A percentile compares a stretch with the other conserved stretches of the same genome.
Evolutionary conservation across 2,888 invertebrate species (phyloP).

Genomic region (Hyposoter didymator): DNA sequence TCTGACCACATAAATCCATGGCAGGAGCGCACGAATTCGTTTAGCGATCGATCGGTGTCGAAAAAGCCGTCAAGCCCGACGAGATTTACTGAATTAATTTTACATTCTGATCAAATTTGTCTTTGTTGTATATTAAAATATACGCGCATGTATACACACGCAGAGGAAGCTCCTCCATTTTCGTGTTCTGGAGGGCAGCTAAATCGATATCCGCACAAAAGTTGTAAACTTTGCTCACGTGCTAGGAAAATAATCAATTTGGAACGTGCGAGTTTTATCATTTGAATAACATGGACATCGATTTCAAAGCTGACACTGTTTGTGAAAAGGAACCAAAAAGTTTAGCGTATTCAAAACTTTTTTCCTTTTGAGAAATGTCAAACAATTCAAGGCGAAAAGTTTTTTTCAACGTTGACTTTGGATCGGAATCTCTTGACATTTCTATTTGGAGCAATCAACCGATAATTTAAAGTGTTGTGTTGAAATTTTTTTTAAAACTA

Average conservation of each 20-base stretch:
- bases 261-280: neutral
- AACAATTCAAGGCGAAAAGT: no score
- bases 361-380: no score
- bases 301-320: no score
- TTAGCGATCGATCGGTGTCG: slow-evolving; percentile 51
- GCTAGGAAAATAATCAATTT: neutral
- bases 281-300: no score
- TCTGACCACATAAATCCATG: neutral
- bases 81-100: slow-evolving; percentile 12
- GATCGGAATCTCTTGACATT: no score
- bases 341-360: no score
- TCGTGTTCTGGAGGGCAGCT: neutral
- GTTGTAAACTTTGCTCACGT: neutral
- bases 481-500: no score
- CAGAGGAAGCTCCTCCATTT: neutral
- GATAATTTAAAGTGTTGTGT: no score
- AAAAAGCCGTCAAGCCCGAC: slow-evolving; percentile 21
- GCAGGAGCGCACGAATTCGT: slow-evolving; percentile 48
- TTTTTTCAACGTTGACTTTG: no score
- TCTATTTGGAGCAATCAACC: no score
- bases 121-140: neutral
- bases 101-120: neutral
- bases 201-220: neutral
- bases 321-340: no score
- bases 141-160: neutral